These are phyloP conservation scores for Amblyopsis hoosieri DNA, from an alignment of 2,797 vertebrate genomes.

Conservation along the genomic window DNA sequence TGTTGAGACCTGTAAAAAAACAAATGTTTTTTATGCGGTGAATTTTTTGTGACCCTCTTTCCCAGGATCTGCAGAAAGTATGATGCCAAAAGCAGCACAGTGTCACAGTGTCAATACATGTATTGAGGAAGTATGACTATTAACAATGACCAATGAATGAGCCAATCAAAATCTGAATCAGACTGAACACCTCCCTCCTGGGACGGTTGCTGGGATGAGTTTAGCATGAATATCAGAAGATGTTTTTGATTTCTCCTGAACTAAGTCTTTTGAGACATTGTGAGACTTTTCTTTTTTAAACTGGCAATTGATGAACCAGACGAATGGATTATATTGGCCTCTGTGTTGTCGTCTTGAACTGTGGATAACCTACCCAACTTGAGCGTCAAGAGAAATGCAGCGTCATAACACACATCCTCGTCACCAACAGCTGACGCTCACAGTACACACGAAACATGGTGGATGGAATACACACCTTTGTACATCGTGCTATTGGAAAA, in stretches of 20 bases:
- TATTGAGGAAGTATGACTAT: constrained; percentile 4
- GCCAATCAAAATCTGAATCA: neutral
- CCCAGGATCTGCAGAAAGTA: constrained; percentile 63
- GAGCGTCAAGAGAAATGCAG: constrained; percentile 3
- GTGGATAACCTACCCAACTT: neutral
- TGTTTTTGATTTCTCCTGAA: neutral
- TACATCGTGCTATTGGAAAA: constrained; percentile 51
- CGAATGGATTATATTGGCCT: constrained; percentile 7
- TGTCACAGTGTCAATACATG: constrained; percentile 11
- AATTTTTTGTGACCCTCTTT: constrained; percentile 32
- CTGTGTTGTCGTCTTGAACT: constrained; percentile 24
- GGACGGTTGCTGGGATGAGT: neutral
- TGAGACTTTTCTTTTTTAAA: no score
- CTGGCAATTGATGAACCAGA: constrained; percentile 1
- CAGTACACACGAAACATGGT: constrained; percentile 28
- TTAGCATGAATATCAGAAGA: neutral
- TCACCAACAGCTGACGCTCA: constrained; percentile 18
- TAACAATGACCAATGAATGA: neutral
- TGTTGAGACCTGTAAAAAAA: constrained; percentile 43
- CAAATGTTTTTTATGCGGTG: neutral
- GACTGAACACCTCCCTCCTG: neutral
- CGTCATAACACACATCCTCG: constrained; percentile 6
- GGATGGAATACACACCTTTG: constrained; percentile 50
- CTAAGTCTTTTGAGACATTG: no score
- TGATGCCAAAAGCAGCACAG: constrained; percentile 17